phyloP scores from a whole-genome alignment of 2,113 vertebrate species.

The Podilymbus podiceps region DNA sequence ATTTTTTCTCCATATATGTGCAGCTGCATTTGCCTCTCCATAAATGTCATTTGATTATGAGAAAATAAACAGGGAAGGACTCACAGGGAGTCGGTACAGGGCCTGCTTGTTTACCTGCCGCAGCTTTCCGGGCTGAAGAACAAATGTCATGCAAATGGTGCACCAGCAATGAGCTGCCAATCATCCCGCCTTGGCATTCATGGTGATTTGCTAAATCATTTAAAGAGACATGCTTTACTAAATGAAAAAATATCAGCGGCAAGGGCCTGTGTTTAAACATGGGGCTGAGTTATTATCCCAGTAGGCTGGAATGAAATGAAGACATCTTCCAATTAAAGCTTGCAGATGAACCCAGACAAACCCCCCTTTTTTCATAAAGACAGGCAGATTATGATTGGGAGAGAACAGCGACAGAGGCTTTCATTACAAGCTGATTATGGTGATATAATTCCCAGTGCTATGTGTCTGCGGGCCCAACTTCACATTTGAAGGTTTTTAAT shows the following conservation, averaged over 20 bases:
- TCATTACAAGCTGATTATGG: conserved; percentile 98
- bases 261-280: conserved; percentile 92
- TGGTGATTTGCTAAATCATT: conserved; percentile 93
- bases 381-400: conserved; percentile 92
- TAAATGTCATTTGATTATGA: conserved; percentile 99
- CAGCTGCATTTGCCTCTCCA: conserved; percentile 84
- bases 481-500: conserved; percentile 96
- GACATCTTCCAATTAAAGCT: conserved; percentile 94
- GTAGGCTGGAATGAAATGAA: conserved; percentile 90
- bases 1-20: conserved; percentile 83
- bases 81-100: conserved; percentile 84
- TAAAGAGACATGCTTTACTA: conserved; percentile 98
- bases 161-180: conserved; percentile 93
- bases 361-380: conserved; percentile 88
- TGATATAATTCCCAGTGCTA: conserved; percentile 96
- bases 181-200: conserved; percentile 93
- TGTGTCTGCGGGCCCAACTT: conserved; percentile 89
- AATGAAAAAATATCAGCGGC: conserved; percentile 98
- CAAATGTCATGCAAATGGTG: conserved; percentile 99
- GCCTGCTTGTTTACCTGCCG: conserved; percentile 95
- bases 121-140: conserved; percentile 91
- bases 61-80: conserved; percentile 90
- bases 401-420: conserved; percentile 87
- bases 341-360: conserved; percentile 89
- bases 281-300: conserved; percentile 86